These are phyloP conservation scores for Drosophila jambulina DNA, from an alignment of 1,140 invertebrate genomes.

Conservation along the genomic window DNA sequence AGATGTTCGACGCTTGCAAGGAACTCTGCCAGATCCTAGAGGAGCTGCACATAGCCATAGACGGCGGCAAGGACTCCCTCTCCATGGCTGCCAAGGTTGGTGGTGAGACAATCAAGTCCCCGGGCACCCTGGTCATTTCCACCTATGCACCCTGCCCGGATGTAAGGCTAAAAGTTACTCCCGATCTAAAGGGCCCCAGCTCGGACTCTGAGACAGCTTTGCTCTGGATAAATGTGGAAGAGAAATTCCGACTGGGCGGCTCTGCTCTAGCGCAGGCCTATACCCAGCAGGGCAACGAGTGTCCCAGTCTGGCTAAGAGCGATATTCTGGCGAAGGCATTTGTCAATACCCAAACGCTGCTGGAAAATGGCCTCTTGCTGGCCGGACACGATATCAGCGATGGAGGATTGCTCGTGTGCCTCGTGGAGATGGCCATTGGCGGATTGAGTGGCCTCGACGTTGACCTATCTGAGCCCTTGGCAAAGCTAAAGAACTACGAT, in stretches of 20 bases:
- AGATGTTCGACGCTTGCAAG: slow-evolving; percentile 93
- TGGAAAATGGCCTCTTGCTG: slow-evolving; percentile 90
- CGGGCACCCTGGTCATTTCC: slow-evolving; percentile 97
- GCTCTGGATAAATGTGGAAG: slow-evolving; percentile 90
- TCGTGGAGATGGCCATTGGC: slow-evolving; percentile 98
- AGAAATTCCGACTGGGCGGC: slow-evolving; percentile 92
- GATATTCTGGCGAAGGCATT: slow-evolving; percentile 91
- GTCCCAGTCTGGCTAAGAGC: slow-evolving; percentile 92
- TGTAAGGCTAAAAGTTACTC: slow-evolving; percentile 93
- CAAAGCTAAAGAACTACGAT: slow-evolving; percentile 27
- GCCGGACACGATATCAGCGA: slow-evolving; percentile 99
- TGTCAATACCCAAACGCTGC: slow-evolving; percentile 92
- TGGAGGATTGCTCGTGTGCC: slow-evolving; percentile 95
- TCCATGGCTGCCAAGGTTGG: slow-evolving; percentile 97
- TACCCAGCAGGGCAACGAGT: slow-evolving; percentile 92
- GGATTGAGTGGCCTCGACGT: slow-evolving; percentile 93
- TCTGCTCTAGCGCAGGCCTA: slow-evolving; percentile 96
- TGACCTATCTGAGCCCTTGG: slow-evolving; percentile 86
- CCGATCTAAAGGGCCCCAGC: slow-evolving; percentile 92
- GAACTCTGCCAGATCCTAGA: slow-evolving; percentile 95
- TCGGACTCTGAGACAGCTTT: slow-evolving; percentile 86
- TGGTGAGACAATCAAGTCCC: slow-evolving; percentile 92
- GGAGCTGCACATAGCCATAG: slow-evolving; percentile 95
- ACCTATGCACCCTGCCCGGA: slow-evolving; percentile 97
- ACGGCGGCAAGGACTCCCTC: slow-evolving; percentile 99